These are phyloP conservation scores for Physocephala rufipes DNA, from an alignment of 2,888 invertebrate genomes.

Conservation along the genomic window DNA sequence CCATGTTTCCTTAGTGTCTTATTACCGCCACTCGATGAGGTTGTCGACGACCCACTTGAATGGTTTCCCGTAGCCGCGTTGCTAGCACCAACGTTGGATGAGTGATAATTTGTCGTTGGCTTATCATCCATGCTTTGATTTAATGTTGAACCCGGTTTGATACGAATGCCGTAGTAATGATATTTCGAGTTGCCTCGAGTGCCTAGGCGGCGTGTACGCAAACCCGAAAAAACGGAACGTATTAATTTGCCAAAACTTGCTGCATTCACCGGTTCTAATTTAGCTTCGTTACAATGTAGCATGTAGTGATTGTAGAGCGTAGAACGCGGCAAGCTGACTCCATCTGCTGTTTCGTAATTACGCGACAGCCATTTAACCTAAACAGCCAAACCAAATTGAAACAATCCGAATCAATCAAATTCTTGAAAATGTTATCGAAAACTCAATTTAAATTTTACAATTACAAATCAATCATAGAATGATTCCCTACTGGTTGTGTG, in stretches of 20 bases:
- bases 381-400: conserved; percentile 1
- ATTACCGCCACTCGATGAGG: conserved; percentile 34
- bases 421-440: conserved; percentile 6
- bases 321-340: conserved; percentile 90
- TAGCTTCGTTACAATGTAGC: conserved; percentile 91
- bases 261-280: conserved; percentile 98
- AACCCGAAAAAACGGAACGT: conserved; percentile 95
- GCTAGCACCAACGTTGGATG: conserved; percentile 2
- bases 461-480: not conserved
- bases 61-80: not conserved
- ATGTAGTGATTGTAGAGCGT: conserved; percentile 97
- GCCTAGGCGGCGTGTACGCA: conserved; percentile 92
- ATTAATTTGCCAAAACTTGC: conserved; percentile 99
- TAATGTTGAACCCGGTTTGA: conserved; percentile 86
- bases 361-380: conserved; percentile 95
- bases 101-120: conserved; percentile 49
- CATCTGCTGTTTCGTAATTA: conserved; percentile 98
- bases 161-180: conserved; percentile 99
- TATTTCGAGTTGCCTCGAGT: conserved; percentile 98
- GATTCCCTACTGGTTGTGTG: not conserved
- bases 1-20: conserved; percentile 31
- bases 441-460: not conserved
- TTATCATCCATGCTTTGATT: conserved; percentile 70
- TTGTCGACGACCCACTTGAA: conserved; percentile 22
- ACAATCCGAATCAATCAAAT: not conserved